phyloP scores from a whole-genome alignment of 2,888 invertebrate species.

The Scaptomyza parva region DNA sequence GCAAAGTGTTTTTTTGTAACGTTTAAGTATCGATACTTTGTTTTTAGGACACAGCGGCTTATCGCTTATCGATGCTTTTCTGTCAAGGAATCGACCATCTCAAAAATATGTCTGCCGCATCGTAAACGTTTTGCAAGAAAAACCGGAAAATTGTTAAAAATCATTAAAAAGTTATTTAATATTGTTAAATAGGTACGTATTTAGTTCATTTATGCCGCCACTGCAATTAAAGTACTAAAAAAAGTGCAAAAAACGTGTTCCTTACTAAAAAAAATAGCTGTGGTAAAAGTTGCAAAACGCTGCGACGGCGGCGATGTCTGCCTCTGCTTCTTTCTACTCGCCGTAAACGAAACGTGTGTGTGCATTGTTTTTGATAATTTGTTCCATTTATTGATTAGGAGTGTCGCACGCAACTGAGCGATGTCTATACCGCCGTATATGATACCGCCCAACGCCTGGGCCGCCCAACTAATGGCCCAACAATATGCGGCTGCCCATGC shows the following conservation, averaged over 20 bases:
- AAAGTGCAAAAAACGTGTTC: background rate
- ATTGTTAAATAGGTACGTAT: slow-evolving; percentile 51
- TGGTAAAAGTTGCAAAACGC: slow-evolving; percentile 59
- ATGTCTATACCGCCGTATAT: slow-evolving; percentile 85
- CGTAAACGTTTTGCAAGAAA: slow-evolving; percentile 70
- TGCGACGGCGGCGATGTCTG: slow-evolving; percentile 47
- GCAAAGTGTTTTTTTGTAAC: slow-evolving; percentile 12
- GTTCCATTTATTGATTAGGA: slow-evolving; percentile 41
- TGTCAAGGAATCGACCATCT: slow-evolving; percentile 39
- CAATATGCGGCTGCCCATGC: slow-evolving; percentile 89
- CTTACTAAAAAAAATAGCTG: slow-evolving; percentile 33
- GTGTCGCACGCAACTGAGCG: slow-evolving; percentile 32
- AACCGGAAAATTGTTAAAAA: slow-evolving; percentile 58
- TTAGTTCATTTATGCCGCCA: background rate
- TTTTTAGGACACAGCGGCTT: background rate
- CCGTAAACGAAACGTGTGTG: slow-evolving; percentile 45
- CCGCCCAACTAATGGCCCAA: slow-evolving; percentile 96
- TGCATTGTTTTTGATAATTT: slow-evolving; percentile 29
- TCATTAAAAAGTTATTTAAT: slow-evolving; percentile 38
- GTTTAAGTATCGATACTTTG: slow-evolving; percentile 25
- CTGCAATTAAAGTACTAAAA: background rate
- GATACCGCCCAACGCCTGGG: slow-evolving; percentile 89
- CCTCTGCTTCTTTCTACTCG: slow-evolving; percentile 45
- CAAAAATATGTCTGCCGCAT: slow-evolving; percentile 74
- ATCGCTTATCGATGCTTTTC: slow-evolving; percentile 23